Base-by-base conservation (phyloP, 2,797 vertebrate species). In the Hydrophis major region DNA sequence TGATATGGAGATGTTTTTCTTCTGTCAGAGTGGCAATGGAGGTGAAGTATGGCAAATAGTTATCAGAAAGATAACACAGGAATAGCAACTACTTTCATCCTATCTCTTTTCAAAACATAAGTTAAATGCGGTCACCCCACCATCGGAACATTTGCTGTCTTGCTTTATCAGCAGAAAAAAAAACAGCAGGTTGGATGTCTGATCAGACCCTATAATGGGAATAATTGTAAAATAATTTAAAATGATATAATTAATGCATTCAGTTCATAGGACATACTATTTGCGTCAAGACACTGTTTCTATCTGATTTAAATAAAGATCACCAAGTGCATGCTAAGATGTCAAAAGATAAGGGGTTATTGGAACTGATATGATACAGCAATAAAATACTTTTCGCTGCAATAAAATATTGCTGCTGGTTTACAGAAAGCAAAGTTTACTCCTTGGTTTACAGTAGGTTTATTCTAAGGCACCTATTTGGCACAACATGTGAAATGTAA, bases 211-310 rank as follows among this genome's bases (percentile, higher is more conserved):
- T 95, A 89, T 86, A 89, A 32, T 90, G 92, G 32, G 50, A 92
- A 92, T 93, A 94, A 6, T 56, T 63, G 18, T 91, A 94, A 95
- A 95, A 78, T 91, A 47, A 83, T 95, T 94, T 0, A 5, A 53
- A 93, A 66, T 90, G 90, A 88, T 5, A 0, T 89, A 66, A 93
- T 18, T 91, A 92, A 86, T 93, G 60, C 87, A 32, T 92, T 66
- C 47, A 47, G 93, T 96, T 94, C 94, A 96, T 94, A 95, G 96
- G 95, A 86, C 93, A 69, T 8, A 14, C 22, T 89, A 0, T 83
- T 96, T 96, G 87, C 94, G 66, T 97, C 95, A 97, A 94, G 66
- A 90, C 93, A 57, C 42, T 92, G 55, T 83, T 92, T 42, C 13
- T 92, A 66, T 93, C 90, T 94, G 55, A 87, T 90, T 47, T 53